Evolutionary conservation across 2,113 vertebrate species (phyloP).

Genomic region (Numida meleagris): DNA sequence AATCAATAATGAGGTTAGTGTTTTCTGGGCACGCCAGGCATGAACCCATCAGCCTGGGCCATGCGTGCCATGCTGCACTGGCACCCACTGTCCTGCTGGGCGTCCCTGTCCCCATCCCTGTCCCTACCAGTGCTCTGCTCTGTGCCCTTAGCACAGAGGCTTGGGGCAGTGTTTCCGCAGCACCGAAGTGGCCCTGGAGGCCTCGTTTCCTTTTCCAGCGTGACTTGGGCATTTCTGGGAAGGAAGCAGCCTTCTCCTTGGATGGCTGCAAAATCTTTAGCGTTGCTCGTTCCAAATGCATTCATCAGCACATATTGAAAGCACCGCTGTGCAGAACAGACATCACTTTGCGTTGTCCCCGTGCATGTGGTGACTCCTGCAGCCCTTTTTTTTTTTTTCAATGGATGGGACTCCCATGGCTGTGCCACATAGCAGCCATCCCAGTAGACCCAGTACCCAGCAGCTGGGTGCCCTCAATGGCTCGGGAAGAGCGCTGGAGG

Average conservation of each 20-base stretch:
- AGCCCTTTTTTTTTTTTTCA: background rate
- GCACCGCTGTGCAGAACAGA: background rate
- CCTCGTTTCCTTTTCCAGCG: constrained; percentile 41
- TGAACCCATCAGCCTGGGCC: background rate
- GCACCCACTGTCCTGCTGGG: background rate
- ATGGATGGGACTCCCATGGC: background rate
- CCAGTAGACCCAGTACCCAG: background rate
- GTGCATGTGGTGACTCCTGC: background rate
- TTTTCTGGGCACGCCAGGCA: constrained; percentile 49
- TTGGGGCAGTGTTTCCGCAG: background rate
- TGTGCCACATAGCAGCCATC: background rate
- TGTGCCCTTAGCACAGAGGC: background rate
- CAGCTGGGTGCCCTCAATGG: background rate
- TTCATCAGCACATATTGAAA: constrained; percentile 16
- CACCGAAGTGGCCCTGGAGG: background rate
- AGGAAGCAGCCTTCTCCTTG: constrained; percentile 33
- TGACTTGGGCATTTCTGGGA: constrained; percentile 13
- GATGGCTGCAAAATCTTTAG: constrained; percentile 49
- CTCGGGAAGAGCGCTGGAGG: background rate
- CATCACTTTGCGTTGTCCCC: background rate
- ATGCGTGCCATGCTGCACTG: background rate
- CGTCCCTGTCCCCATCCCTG: background rate
- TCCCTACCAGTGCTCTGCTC: background rate
- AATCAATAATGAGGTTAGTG: constrained; percentile 56
- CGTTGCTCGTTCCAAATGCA: background rate